Percentiles rank a stretch among this genome's conserved stretches.
These are phyloP conservation scores for Scaptodrosophila latifasciaeformis DNA, from an alignment of 2,888 invertebrate species.

Conservation along the genomic window DNA sequence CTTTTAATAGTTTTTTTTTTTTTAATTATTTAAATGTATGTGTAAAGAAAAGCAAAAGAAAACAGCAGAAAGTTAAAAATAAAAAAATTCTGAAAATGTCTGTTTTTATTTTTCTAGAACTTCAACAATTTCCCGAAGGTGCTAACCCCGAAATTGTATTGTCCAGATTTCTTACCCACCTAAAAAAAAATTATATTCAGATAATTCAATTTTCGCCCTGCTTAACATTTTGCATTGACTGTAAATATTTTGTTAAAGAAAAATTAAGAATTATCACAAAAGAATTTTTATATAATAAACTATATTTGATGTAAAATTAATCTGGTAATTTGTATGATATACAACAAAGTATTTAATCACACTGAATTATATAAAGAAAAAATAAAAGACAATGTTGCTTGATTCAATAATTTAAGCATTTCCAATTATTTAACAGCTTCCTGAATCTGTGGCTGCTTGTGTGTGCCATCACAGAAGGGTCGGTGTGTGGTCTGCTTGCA, in stretches of 20 bases:
- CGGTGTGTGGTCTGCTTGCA: conserved; percentile 95
- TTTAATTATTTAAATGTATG: conserved; percentile 28
- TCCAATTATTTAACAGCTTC: conserved; percentile 74
- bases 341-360: conserved; percentile 18
- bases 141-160: no score
- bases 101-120: conserved; percentile 8
- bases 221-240: conserved; percentile 13
- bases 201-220: background rate
- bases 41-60: conserved; percentile 49
- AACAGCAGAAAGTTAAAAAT: conserved; percentile 44
- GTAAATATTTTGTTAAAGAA: conserved; percentile 58
- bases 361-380: conserved; percentile 38
- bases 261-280: conserved; percentile 15
- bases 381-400: conserved; percentile 54
- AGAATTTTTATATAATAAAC: conserved; percentile 10
- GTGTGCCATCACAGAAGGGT: conserved; percentile 98
- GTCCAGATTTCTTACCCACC: no score
- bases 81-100: conserved; percentile 40
- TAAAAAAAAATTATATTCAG: background rate
- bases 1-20: conserved; percentile 22
- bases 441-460: conserved; percentile 84
- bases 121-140: background rate
- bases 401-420: conserved; percentile 36
- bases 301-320: conserved; percentile 19
- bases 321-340: conserved; percentile 8